These are phyloP conservation scores for Neoitamus cyanurus DNA, from an alignment of 2,888 invertebrate genomes.

Conservation along the genomic window DNA sequence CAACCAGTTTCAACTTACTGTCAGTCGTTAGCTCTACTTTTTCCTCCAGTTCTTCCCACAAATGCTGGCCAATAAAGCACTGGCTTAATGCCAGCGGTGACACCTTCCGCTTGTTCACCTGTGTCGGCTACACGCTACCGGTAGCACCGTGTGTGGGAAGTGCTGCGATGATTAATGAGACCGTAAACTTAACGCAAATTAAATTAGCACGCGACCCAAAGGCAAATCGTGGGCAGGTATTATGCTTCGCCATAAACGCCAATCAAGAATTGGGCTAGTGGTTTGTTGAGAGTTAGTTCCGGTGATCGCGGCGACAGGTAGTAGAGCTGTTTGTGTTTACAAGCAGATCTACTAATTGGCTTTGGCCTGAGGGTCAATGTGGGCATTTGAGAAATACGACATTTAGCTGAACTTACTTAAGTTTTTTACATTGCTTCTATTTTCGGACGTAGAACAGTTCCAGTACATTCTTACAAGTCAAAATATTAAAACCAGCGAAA, in stretches of 20 bases:
- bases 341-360: not conserved
- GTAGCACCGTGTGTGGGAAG: not conserved
- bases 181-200: not conserved
- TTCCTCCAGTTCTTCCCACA: not conserved
- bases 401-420: too few relatives aligned
- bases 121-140: not conserved
- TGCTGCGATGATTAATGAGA: not conserved
- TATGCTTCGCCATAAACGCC: not conserved
- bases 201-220: not conserved
- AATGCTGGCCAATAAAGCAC: conserved; percentile 2
- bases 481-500: too few relatives aligned
- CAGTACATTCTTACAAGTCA: too few relatives aligned
- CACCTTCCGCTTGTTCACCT: conserved; percentile 9
- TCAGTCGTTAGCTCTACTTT: not conserved
- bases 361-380: not conserved
- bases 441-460: too few relatives aligned
- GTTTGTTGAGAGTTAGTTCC: not conserved
- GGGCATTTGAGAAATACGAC: too few relatives aligned
- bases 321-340: not conserved
- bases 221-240: not conserved
- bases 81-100: not conserved
- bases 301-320: not conserved
- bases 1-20: not conserved
- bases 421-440: too few relatives aligned
- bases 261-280: not conserved